Evolutionary conservation across 2,797 vertebrate species (phyloP).

Genomic region (Rhinichthys osculus): DNA sequence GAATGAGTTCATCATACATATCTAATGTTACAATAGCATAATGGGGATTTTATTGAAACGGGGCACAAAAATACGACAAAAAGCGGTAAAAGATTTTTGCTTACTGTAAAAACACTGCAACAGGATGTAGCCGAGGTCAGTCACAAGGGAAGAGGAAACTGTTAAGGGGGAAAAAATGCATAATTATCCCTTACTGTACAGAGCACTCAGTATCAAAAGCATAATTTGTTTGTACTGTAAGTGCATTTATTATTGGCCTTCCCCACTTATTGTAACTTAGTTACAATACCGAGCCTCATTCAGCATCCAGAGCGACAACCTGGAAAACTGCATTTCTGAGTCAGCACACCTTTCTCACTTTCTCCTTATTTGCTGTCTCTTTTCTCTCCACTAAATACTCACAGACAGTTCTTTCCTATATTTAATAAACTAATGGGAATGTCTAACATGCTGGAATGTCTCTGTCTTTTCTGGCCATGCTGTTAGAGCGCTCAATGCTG

Average conservation of each 20-base stretch:
- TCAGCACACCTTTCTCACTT: not conserved
- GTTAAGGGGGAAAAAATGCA: not conserved
- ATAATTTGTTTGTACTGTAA: slow-evolving; percentile 24
- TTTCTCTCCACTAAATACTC: not conserved
- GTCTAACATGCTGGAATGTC: slow-evolving; percentile 14
- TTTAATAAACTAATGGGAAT: not conserved
- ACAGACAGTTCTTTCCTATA: not conserved
- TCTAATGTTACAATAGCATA: slow-evolving; percentile 53
- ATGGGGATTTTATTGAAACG: slow-evolving; percentile 56
- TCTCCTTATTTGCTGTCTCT: not conserved
- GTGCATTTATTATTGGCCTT: slow-evolving; percentile 28
- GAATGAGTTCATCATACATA: slow-evolving; percentile 66
- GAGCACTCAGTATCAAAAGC: slow-evolving; percentile 27
- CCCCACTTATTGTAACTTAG: slow-evolving; percentile 26
- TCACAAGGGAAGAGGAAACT: slow-evolving; percentile 39
- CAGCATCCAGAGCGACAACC: slow-evolving; percentile 1
- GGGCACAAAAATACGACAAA: slow-evolving; percentile 45
- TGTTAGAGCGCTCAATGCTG: slow-evolving; percentile 32
- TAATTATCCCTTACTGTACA: slow-evolving; percentile 40
- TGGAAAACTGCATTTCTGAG: slow-evolving; percentile 5
- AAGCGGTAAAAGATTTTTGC: slow-evolving; percentile 43
- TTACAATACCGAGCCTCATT: slow-evolving; percentile 17
- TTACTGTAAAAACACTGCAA: slow-evolving; percentile 53
- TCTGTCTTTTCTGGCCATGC: slow-evolving; percentile 45
- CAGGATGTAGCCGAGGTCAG: slow-evolving; percentile 38